Evolutionary conservation across 2,888 invertebrate genomes (phyloP).

Genomic region (Pseudococcus longispinus): DNA sequence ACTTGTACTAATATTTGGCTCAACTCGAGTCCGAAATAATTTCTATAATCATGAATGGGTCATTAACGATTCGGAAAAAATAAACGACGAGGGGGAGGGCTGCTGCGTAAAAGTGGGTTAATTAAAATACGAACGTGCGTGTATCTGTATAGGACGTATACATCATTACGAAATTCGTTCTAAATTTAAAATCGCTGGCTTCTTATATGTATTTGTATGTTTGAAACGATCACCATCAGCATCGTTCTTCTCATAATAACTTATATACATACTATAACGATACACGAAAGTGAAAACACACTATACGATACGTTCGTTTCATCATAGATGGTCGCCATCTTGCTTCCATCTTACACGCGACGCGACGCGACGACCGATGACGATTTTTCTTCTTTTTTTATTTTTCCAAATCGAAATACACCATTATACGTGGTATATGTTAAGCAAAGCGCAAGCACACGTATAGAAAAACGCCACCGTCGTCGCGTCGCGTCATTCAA

Average conservation of each 20-base stretch:
- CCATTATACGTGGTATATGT: background rate
- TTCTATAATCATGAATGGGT: background rate
- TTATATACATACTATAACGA: background rate
- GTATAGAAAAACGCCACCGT: background rate
- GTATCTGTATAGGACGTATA: background rate
- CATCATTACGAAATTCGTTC: slow-evolving; percentile 28
- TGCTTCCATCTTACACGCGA: background rate
- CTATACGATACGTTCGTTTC: background rate
- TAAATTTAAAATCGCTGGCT: slow-evolving; percentile 21
- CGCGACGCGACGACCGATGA: background rate
- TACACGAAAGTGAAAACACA: background rate
- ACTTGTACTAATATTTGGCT: background rate
- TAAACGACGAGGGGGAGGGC: background rate
- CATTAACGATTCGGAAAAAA: background rate
- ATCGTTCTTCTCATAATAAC: background rate
- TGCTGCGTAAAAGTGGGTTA: slow-evolving; percentile 11
- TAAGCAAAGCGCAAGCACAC: background rate
- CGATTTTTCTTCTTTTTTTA: background rate
- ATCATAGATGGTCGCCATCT: background rate
- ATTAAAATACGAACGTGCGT: slow-evolving; percentile 36
- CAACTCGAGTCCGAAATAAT: background rate
- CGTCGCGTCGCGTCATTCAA: background rate
- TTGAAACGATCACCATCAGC: background rate
- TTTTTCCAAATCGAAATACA: background rate
- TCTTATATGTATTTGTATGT: background rate